Base-by-base conservation (phyloP, 2,113 vertebrate genomes). In the Barnardius zonarius region DNA sequence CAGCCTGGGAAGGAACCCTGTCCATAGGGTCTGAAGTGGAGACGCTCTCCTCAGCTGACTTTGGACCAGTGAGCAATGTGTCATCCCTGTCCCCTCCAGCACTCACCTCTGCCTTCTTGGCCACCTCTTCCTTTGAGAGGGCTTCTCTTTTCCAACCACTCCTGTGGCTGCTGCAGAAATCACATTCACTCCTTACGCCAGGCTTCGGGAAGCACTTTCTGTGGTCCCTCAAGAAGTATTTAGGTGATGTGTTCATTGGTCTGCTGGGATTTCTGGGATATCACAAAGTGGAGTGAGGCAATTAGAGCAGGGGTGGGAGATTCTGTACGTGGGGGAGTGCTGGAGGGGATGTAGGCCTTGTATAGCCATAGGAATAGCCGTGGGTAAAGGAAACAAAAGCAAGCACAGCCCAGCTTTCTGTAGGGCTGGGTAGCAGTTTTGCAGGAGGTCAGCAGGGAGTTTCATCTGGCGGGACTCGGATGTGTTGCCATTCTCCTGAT, bases 181-280 rank as follows among this genome's bases (percentile, higher is more conserved):
- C n/a, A 4, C 0, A 0, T 41, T 35, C 15, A 15, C 19, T 10
- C 37, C 59, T 57, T 22, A 28, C 0, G 1, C 16, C 6, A 17
- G 43, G 31, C 46, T 70, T 74, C 3, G 10, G 41, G 44, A 66
- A 57, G 8, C 31, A 6, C 51, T 77, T 84, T 43, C 41, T 57
- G 7, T 52, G 77, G 33, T 18, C 12, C 25, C 24, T 33, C 41
- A 13, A 24, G 37, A 74, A 80, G 7, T 3, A 2, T n/a, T 69
- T 78, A 35, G 20, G 46, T 79, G 10, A 3, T 17, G 41, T 6
- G 4, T 63, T 64, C 9, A 4, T 37, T 61, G 28, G 10, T 37
- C 33, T 92, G 61, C 25, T 39, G 69, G 35, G 61, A 59, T 90
- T 83, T 84, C n/a, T 39, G n/a, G 43, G 35, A 8, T 46, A 33